phyloP scores from a whole-genome alignment of 2,113 vertebrate species.

The Ameiurus melas region DNA sequence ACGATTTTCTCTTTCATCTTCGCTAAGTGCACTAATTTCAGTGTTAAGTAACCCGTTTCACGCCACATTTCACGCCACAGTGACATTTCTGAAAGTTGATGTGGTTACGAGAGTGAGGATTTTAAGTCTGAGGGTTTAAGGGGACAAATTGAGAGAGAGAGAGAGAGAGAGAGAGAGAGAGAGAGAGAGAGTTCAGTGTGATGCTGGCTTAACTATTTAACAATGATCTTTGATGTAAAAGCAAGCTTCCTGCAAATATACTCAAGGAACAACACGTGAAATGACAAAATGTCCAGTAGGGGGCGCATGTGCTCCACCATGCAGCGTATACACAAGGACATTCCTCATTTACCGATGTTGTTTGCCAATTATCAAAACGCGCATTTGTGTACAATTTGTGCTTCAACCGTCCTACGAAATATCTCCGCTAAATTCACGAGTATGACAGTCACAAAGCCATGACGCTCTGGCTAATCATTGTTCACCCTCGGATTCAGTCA shows the following conservation, averaged over 20 bases:
- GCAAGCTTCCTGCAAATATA: neutral
- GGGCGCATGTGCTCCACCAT: neutral
- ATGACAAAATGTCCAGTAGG: conserved; percentile 34
- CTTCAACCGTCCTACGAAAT: neutral
- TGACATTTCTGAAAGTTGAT: neutral
- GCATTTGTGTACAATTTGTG: neutral
- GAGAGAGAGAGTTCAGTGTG: neutral
- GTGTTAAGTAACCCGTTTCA: neutral
- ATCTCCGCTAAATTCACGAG: neutral
- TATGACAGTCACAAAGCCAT: neutral
- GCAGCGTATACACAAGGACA: neutral
- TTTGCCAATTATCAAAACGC: neutral
- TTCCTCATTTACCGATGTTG: neutral
- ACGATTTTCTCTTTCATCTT: neutral
- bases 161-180: no score
- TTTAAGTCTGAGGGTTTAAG: neutral
- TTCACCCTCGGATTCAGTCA: neutral
- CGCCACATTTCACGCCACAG: neutral
- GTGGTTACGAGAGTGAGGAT: neutral
- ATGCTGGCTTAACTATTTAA: neutral
- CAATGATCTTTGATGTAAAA: neutral
- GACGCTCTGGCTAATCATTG: neutral
- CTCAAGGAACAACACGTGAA: neutral
- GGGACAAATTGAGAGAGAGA: no score
- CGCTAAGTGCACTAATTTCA: neutral